A percentile compares a stretch with the other conserved stretches of the same genome.
These are phyloP conservation scores for Himalopsyche kuldschensis DNA, from an alignment of 2,888 invertebrate genomes.

Conservation along the genomic window DNA sequence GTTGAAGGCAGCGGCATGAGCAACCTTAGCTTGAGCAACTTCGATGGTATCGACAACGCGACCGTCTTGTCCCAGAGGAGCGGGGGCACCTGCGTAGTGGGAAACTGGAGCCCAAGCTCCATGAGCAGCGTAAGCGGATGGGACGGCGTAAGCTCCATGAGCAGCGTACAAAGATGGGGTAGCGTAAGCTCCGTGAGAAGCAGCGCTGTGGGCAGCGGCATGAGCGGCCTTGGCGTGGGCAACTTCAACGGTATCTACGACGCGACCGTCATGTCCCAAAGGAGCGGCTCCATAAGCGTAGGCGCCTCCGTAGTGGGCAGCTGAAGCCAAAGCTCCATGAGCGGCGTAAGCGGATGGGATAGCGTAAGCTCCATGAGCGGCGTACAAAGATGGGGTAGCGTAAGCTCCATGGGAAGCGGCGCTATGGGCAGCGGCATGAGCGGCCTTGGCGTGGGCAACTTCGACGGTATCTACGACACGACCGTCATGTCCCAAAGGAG, in stretches of 20 bases:
- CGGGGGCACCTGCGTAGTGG: constrained; percentile 43
- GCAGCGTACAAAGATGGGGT: background rate
- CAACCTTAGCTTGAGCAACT: constrained; percentile 63
- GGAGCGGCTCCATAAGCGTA: constrained; percentile 14
- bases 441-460: constrained; percentile 25
- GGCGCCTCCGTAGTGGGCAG: background rate
- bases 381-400: background rate
- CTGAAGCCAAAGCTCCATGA: constrained; percentile 39
- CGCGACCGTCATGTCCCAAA: constrained; percentile 41
- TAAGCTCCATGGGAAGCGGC: constrained; percentile 10
- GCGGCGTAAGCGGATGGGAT: background rate
- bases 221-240: constrained; percentile 46
- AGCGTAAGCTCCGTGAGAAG: background rate
- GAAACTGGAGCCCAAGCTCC: background rate
- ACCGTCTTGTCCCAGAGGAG: constrained; percentile 60
- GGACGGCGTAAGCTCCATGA: background rate
- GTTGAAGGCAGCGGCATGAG: constrained; percentile 56
- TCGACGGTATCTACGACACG: constrained; percentile 29
- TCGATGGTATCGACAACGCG: constrained; percentile 65
- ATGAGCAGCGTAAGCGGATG: constrained; percentile 4
- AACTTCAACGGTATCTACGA: constrained; percentile 59
- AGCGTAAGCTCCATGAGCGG: constrained; percentile 40
- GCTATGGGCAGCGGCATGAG: constrained; percentile 5
- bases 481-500: constrained; percentile 28
- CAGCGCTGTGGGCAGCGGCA: constrained; percentile 46